Base-by-base conservation (phyloP, 2,113 vertebrate species). In the Solenodon paradoxus region DNA sequence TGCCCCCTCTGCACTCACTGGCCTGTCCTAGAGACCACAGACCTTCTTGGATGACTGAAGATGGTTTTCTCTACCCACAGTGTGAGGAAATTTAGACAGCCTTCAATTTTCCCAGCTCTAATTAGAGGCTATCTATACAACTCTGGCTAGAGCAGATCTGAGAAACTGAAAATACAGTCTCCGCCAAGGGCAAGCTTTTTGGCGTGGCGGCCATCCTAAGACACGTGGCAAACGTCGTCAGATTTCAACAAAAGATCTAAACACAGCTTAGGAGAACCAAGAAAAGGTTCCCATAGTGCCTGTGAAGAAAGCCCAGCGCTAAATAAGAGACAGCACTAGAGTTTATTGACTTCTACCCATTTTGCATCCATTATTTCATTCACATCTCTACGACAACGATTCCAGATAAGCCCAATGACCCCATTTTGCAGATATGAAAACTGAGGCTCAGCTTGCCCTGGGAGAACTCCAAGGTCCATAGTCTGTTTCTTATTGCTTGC, bases 31-130 rank as follows among this genome's bases (percentile, higher is more conserved):
- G 55, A 89, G 75, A 49, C n/a, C 9, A 3, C 59, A 72, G 55
- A 78, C 75, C 95, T 82, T 63, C 53, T 77, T 15, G 40, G 82
- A 3, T 16, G 40, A 86, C 47, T 15, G 61, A 90, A 24, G 19
- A 3, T 1, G 47, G 59, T 51, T 95, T 68, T 95, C 92, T 97
- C 98, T 98, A 98, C 97, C 98, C 96, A 55, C 63, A 97, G 97
- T 85, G 97, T 97, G 96, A 98, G 97, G 95, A 97, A 98, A 83
- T 81, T 91, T 97, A 94, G 49, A 96, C 89, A 97, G 97, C 97
- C 94, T 98, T 94, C 95, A 92, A 98, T 98, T 98, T 98, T 98
- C 98, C 98, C 97, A 98, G 97, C 98, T 99, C 98, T 98, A 98
- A 98, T 98, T 98, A 99, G 98, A 98, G 96, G 96, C 97, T 97